A percentile compares a stretch with the other conserved stretches of the same genome.
Conservation (phyloP, 2,797 vertebrate genomes). For the Aulostomus chinensis region DNA sequence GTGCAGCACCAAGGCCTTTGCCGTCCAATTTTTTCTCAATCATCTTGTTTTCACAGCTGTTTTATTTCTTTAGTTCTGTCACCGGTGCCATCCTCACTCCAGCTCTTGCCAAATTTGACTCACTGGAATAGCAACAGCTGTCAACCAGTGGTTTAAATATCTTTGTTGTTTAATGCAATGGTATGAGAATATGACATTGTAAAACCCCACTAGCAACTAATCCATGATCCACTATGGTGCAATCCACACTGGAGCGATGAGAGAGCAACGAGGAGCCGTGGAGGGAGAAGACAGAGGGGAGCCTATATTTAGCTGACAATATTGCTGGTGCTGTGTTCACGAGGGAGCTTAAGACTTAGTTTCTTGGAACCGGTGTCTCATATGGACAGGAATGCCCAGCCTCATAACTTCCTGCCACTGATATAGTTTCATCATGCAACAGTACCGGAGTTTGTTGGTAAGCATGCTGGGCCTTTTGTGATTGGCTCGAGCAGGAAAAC, state of each 20-base stretch:
- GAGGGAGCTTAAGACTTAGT: constrained; percentile 78
- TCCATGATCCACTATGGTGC: constrained; percentile 52
- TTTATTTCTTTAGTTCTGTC: too few species aligned
- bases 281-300: constrained; percentile 21
- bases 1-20: too few species aligned
- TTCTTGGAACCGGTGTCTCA: constrained; percentile 88
- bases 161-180: too few species aligned
- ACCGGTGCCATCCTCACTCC: too few species aligned
- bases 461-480: constrained; percentile 52
- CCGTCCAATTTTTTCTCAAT: constrained; percentile 5
- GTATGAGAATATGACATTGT: too few species aligned
- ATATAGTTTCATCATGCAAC: constrained; percentile 88
- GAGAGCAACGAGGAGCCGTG: constrained; percentile 25
- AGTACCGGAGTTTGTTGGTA: constrained; percentile 81
- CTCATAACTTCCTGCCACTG: constrained; percentile 88
- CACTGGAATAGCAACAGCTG: too few species aligned
- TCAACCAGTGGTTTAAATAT: too few species aligned
- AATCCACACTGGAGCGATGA: constrained; percentile 34
- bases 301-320: constrained; percentile 93
- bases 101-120: too few species aligned
- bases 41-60: too few species aligned
- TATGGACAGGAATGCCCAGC: constrained; percentile 89
- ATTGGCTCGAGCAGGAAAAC: constrained; percentile 18
- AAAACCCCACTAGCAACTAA: too few species aligned
- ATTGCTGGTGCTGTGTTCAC: constrained; percentile 87